Conservation (phyloP, 2,797 vertebrate species). For the Periophthalmus magnuspinnatus region DNA sequence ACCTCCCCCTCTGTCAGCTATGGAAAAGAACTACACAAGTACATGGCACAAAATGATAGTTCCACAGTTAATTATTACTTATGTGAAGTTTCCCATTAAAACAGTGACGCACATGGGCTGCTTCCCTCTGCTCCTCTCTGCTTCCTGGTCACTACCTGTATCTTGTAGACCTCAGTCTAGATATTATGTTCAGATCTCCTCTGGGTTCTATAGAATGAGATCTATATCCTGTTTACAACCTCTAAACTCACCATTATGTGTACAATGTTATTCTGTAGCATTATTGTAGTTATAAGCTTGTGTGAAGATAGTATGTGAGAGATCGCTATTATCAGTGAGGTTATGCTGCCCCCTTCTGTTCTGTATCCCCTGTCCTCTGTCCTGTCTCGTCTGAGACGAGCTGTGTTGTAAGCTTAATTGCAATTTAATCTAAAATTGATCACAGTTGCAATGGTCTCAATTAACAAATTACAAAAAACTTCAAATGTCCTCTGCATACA, state of each 20-base stretch:
- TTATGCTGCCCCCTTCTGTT: constrained; percentile 58
- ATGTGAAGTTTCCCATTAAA: constrained; percentile 66
- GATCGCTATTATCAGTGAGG: constrained; percentile 28
- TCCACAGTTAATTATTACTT: constrained; percentile 77
- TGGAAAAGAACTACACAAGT: constrained; percentile 41
- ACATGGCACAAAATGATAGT: constrained; percentile 64
- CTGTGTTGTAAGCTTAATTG: not conserved
- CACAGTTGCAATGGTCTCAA: not conserved
- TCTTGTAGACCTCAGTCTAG: too few species aligned
- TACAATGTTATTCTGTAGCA: not conserved
- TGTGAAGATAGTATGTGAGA: constrained; percentile 6
- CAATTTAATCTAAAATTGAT: not conserved
- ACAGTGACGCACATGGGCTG: constrained; percentile 52
- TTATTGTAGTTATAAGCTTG: constrained; percentile 34
- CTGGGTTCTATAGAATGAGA: not conserved
- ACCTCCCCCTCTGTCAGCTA: constrained; percentile 37
- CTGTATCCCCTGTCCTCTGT: constrained; percentile 6
- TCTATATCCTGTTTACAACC: not conserved
- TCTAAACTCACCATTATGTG: not conserved
- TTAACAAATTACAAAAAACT: not conserved
- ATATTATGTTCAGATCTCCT: not conserved
- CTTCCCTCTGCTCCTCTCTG: constrained; percentile 31
- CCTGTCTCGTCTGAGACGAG: not conserved
- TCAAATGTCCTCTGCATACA: too few species aligned
- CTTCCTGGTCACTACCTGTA: constrained; percentile 12